Evolutionary conservation across 2,797 vertebrate species (phyloP).

Genomic region (Onychomys arenicola): DNA sequence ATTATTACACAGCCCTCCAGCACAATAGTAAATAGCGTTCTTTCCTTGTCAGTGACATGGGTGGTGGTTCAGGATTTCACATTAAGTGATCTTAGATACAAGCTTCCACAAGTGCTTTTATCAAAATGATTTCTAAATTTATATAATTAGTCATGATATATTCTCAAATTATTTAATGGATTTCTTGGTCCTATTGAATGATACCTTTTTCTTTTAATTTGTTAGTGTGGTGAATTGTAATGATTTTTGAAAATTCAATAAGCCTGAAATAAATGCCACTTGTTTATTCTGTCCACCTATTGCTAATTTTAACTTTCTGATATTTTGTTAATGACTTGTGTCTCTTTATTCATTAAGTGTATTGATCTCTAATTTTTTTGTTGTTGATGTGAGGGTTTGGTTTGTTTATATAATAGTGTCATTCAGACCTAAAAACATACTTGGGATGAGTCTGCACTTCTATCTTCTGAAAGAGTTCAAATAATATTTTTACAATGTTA

Average conservation of each 20-base stretch:
- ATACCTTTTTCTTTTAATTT: not conserved
- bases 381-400: not conserved
- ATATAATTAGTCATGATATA: not conserved
- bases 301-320: not conserved
- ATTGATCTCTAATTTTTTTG: not conserved
- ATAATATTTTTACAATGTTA: not conserved
- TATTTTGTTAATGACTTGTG: not conserved
- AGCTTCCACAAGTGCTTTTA: not conserved
- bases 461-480: not conserved
- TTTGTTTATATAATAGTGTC: not conserved
- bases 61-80: not conserved
- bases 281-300: not conserved
- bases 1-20: not conserved
- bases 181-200: not conserved
- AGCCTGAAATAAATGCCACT: not conserved
- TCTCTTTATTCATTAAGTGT: not conserved
- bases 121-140: not conserved
- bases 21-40: too few relatives aligned
- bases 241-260: not conserved
- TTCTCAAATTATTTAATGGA: not conserved
- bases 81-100: not conserved
- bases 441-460: not conserved
- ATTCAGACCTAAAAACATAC: not conserved
- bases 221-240: not conserved
- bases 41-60: not conserved